These are phyloP conservation scores for Heliothis virescens DNA, from an alignment of 1,140 invertebrate species.

Conservation along the genomic window DNA sequence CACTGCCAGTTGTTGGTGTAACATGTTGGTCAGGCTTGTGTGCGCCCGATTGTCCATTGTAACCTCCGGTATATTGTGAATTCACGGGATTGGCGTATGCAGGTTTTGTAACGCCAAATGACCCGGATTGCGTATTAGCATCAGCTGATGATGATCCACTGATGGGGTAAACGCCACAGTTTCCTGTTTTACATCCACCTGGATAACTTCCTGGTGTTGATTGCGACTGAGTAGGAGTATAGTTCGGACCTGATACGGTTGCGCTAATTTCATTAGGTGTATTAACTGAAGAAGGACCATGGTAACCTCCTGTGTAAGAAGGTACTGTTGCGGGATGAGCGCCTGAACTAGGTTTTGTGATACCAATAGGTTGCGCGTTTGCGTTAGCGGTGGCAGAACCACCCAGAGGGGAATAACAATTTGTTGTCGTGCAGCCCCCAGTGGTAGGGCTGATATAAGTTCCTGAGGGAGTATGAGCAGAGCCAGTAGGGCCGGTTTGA, in stretches of 20 bases:
- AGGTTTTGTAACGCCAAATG: background rate
- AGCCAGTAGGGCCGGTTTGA: background rate
- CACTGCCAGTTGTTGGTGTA: background rate
- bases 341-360: slow-evolving; percentile 1
- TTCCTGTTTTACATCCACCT: slow-evolving; percentile 21
- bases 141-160: background rate
- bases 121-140: slow-evolving; percentile 9
- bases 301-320: background rate
- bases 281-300: slow-evolving; percentile 1
- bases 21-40: slow-evolving; percentile 5
- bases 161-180: slow-evolving; percentile 16
- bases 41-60: slow-evolving; percentile 14
- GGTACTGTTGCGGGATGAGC: background rate
- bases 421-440: background rate
- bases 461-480: slow-evolving; percentile 11
- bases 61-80: slow-evolving; percentile 13
- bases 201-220: background rate
- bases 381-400: background rate
- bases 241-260: slow-evolving; percentile 9
- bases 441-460: background rate
- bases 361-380: background rate
- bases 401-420: background rate
- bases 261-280: background rate
- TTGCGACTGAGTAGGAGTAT: background rate
- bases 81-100: background rate